Evolutionary conservation across 2,113 vertebrate genomes (phyloP), one percentile per base, ranked within the genome.

Genomic region (Campylomormyrus numenius): DNA sequence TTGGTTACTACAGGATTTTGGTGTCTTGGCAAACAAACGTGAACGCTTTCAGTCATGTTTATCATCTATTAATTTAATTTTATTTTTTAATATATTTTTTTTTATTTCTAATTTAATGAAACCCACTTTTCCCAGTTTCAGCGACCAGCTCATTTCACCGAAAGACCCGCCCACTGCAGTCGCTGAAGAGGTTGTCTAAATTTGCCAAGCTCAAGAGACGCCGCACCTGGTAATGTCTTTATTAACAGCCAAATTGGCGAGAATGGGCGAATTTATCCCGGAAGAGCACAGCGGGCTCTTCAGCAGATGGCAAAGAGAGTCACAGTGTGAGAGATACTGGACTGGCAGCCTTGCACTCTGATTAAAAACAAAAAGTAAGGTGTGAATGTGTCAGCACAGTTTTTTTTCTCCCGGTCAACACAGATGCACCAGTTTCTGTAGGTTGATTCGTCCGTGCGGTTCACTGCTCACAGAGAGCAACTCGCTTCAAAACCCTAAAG

Each of bases 401-500:
- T 48, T 21, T 77, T 56, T 7, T 49, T 35, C 52, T 31, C 19
- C 31, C 53, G 21, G 45, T n/a, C 62, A 48, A 52, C 45, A 49
- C 85, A 89, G 13, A 91, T 74, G 39, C 2, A 0, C 27, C 19
- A 9, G 62, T 39, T 9, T 21, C 46, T 5, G 42, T 52, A 87
- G 39, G 4, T 39, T 50, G 24, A 86, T 84, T 91, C 49, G 15
- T 9, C 24, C 39, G 19, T 11, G 5, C 3, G 24, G 11, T 56
- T n/a, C n/a, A 8, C 39, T 45, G 45, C 15, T 74, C 48, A 84
- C 77, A 88, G 53, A 39, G 19, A 66, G 52, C 53, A n/a, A 85
- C n/a, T 90, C 91, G 84, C 90, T 93, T 91, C 88, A 42, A 93
- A 89, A 92, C 93, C 91, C 90, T 91, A 93, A 90, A 90, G 85